phyloP scores from a whole-genome alignment of 2,797 vertebrate genomes.

The Rhinophrynus dorsalis region DNA sequence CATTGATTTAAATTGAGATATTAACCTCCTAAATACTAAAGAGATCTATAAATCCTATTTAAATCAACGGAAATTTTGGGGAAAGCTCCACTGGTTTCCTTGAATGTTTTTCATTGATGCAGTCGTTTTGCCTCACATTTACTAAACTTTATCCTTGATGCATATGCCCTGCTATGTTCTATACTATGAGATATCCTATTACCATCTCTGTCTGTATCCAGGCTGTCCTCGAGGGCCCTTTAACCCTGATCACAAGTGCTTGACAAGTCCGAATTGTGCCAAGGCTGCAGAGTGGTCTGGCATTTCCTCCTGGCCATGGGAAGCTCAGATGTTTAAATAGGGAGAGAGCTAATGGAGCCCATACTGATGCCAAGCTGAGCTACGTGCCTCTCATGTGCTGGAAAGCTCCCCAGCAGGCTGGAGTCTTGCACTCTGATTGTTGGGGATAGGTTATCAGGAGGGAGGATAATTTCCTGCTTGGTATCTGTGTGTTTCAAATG shows the following conservation, averaged over 20 bases:
- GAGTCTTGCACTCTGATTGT: neutral
- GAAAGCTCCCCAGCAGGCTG: neutral
- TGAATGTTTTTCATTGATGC: too few species aligned
- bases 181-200: too few species aligned
- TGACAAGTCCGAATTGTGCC: slow-evolving; percentile 26
- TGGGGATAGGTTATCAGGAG: neutral
- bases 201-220: neutral
- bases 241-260: slow-evolving; percentile 48
- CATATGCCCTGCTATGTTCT: too few species aligned
- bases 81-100: too few species aligned
- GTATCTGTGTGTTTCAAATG: slow-evolving; percentile 39
- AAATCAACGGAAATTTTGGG: too few species aligned
- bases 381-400: neutral
- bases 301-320: slow-evolving; percentile 31
- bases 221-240: slow-evolving; percentile 2
- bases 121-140: too few species aligned
- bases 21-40: too few species aligned
- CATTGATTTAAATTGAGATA: too few species aligned
- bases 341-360: slow-evolving; percentile 37
- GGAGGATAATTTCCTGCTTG: slow-evolving; percentile 45
- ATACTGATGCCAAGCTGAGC: neutral
- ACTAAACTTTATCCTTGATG: too few species aligned
- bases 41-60: too few species aligned
- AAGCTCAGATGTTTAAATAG: slow-evolving; percentile 48
- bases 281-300: slow-evolving; percentile 27